Evolutionary conservation across 2,888 invertebrate genomes (phyloP), one percentile per base, ranked within the genome.

Genomic region (Tiliacea citrago): DNA sequence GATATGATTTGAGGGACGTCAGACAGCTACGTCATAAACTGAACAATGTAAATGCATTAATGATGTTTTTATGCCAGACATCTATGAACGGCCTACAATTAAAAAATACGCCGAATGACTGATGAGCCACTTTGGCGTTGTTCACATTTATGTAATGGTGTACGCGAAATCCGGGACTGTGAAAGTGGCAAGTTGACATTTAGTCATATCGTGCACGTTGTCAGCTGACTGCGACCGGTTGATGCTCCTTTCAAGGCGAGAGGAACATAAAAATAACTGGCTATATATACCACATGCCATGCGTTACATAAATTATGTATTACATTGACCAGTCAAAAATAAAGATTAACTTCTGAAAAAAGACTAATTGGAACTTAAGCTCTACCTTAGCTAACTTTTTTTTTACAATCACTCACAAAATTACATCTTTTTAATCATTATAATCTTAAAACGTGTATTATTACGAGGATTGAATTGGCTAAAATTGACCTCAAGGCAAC

Each of bases 181-280:
- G 90, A 92, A 92, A 92, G 91, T 88, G 75, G 81, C 80, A 85
- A 73, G 85, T 88, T 91, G 91, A 89, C 89, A 91, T 91, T 92
- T 86, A 86, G 76, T 81, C 78, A 75, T 77, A 82, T 66, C 73
- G 81, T 76, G 65, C 74, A 77, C 73, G 67, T 65, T 66, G 77
- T 73, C 75, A 77, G 80, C 82, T 80, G 78, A 83, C 77, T 69
- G 24, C 57, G 67, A 82, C 83, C 82, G 83, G 87, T 86, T 84
- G 65, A 81, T 84, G 70, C 65, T 83, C 81, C 80, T 77, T 82
- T 81, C 81, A 85, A 88, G 82, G 82, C 79, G 71, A 82, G 75
- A 74, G 71, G 68, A 77, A 78, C 72, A 80, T 82, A 83, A 57
- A 83, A 79, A 69, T 39, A 49, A 82, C 73, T 63, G 57, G 76